Evolutionary conservation across 2,113 vertebrate genomes (phyloP), one percentile per base, ranked within the genome.

Genomic region (Bubo blakistoni): DNA sequence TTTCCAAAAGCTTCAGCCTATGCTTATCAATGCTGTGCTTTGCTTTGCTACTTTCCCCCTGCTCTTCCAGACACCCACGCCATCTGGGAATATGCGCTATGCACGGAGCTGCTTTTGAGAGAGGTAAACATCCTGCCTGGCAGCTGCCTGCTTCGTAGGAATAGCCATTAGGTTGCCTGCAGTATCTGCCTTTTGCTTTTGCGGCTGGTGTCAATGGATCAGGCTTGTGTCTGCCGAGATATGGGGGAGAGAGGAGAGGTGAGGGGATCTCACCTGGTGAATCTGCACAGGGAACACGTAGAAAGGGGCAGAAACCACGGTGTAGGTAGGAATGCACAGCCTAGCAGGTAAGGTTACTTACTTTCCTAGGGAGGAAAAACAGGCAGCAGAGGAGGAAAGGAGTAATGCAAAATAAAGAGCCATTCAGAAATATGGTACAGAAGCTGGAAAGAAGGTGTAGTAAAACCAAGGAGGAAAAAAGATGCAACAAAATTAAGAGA

Each of bases 21-120:
- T 38, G 17, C 21, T n/a, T 83, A 32, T 38, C 44, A 25, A 0
- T 1, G 13, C 26, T 34, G 44, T 7, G 9, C 16, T 88, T 67
- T 7, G 10, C 13, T 88, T 67, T 38, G n/a, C 77, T 54, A 4
- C 58, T 34, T 83, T 73, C 40, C 10, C 9, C 11, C 65, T 86
- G 54, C 55, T 69, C 12, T 57, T 88, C 62, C 49, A 51, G 52
- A 51, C 2, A 0, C 22, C 34, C 20, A 18, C 0, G 0, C 52
- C 44, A 52, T 29, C 52, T 79, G 29, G 66, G 58, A 59, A 55
- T 20, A n/a, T 49, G 24, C 54, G 52, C 3, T 20, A n/a, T 49
- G 24, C 54, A 57, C 3, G 6, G 70, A 79, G 61, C 42, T 74
- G 59, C 86, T 63, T 79, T 57, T 59, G 29, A 36, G 73, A 30